Evolutionary conservation across 2,797 vertebrate species (phyloP).

Genomic region (Macrochelys suwanniensis): DNA sequence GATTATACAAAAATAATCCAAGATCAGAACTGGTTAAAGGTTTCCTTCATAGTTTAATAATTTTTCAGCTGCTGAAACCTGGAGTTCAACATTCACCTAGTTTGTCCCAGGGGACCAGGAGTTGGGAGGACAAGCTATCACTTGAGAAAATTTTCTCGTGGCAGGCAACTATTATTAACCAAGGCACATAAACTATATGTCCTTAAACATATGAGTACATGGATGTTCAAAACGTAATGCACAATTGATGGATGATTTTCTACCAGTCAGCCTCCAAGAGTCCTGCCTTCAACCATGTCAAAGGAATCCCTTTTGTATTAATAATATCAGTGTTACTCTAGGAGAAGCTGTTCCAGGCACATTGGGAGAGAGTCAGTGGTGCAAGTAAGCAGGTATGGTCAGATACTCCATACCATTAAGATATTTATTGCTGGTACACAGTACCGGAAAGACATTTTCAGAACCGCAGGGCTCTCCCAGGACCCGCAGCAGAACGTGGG

Average conservation of each 20-base stretch:
- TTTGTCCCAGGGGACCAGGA: not conserved
- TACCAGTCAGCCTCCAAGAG: not conserved
- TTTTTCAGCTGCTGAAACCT: not conserved
- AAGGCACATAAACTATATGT: fast-evolving
- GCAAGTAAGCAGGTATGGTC: too few relatives aligned
- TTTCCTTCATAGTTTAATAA: not conserved
- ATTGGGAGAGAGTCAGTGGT: too few relatives aligned
- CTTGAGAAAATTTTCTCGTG: not conserved
- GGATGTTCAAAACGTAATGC: not conserved
- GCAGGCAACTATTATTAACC: not conserved
- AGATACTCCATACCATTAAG: too few relatives aligned
- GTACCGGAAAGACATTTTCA: too few relatives aligned
- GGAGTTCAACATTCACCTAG: not conserved
- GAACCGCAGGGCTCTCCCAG: too few relatives aligned
- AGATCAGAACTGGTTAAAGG: not conserved
- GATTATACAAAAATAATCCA: not conserved
- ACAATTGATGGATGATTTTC: not conserved
- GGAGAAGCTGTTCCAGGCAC: too few relatives aligned
- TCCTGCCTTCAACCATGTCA: not conserved
- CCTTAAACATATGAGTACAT: not conserved
- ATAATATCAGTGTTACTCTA: not conserved
- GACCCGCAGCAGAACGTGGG: too few relatives aligned
- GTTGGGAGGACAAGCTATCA: not conserved
- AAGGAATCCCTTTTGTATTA: not conserved
- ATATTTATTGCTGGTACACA: too few relatives aligned